Evolutionary conservation across 2,113 vertebrate genomes (phyloP), one percentile per base, ranked within the genome.

Genomic region (Rattus rattus): DNA sequence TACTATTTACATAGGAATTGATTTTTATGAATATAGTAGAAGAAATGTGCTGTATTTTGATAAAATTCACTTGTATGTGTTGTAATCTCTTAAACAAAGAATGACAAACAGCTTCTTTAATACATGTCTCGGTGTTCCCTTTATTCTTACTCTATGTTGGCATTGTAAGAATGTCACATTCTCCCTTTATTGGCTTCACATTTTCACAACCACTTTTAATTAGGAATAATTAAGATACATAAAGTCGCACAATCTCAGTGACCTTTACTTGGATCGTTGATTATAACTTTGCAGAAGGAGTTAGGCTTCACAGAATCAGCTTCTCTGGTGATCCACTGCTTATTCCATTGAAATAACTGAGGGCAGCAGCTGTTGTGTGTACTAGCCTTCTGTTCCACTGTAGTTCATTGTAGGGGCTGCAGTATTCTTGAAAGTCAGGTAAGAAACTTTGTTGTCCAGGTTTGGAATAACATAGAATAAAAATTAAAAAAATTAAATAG

Each of bases 11-110:
- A 98, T 99, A 99, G 98, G 91, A 98, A 98, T 98, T 98, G 95
- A 98, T 98, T 99, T 98, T 98, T 98, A 99, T 98, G 92, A 92
- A 98, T 98, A 98, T 98, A 98, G 98, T 98, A 98, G 98, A 98
- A 98, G 97, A 98, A 98, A 98, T 97, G 97, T 99, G 98, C 96
- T 98, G 98, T 99, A 99, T 99, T 99, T 99, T 99, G 98, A 98
- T 99, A 99, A 98, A 98, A 98, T 98, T 96, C 98, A 98, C 97
- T 97, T 98, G 98, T 98, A 98, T 98, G 98, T 98, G 98, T 98
- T 98, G 95, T 98, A 98, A 98, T 98, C 96, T 98, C 98, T 97
- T 92, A 98, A 98, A 96, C 97, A 98, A 98, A 97, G 92, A 98
- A 98, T 97, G 98, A 98, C 97, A 98, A 98, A 97, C 90, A 97